Base-by-base conservation (phyloP, 2,113 vertebrate genomes). In the Melanotaenia duboulayi region DNA sequence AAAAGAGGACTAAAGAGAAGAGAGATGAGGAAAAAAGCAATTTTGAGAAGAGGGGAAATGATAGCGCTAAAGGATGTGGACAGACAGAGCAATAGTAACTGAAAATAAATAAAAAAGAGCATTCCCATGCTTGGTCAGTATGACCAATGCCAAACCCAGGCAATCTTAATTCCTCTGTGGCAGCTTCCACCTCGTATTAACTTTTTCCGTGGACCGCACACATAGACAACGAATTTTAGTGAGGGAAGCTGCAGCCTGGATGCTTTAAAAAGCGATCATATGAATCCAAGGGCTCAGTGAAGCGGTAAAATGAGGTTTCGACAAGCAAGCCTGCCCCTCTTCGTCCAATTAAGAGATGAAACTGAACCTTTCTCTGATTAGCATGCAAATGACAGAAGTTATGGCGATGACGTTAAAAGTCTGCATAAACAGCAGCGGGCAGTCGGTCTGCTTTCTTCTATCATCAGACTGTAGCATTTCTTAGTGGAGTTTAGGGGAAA, bases 171-270 rank as follows among this genome's bases (percentile, higher is more conserved):
- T 87, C 75, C 84, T 86, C 74, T 59, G 56, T 73, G 85, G 79
- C 55, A 64, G 88, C 71, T 84, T 79, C 81, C 74, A 77, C 80
- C 80, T 86, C 65, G 11, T 74, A 71, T 79, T 75, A 88, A 90
- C 81, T 83, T 79, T 77, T 69, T 83, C 71, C 76, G 81, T 1
- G 65, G 84, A 78, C 89, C 79, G 71, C 87, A 90, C 90, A 89
- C 86, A 51, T 46, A 65, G 86, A 87, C 49, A 74, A 82, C 58
- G 51, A 65, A 54, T 77, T 67, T 8, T 39, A 46, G 54, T 11
- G 32, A 50, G 51, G 51, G 69, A 63, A 17, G 35, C 63, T 65
- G 75, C 1, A 49, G 84, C 60, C 69, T 32, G 35, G 57, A 65
- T 70, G 74, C 78, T 84, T 83, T 82, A 62, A 87, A 82, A 51